Evolutionary conservation across 2,113 vertebrate genomes (phyloP).

Genomic region (Proterorhinus semilunaris): DNA sequence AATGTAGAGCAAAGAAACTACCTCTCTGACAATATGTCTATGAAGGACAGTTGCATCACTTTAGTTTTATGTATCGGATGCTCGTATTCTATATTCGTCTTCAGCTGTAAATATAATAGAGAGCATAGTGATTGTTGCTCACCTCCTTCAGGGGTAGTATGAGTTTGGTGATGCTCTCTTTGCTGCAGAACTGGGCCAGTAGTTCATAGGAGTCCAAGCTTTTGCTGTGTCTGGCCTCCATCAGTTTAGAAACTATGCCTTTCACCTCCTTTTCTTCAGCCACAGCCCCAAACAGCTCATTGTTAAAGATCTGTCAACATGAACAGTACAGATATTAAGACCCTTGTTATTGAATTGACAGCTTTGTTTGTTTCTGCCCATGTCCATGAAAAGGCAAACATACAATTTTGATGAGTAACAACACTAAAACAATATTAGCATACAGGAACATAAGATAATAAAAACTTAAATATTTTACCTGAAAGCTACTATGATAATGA

Average conservation of each 20-base stretch:
- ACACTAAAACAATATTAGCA: no score
- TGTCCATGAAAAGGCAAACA: no score
- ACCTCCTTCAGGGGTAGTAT: constrained; percentile 95
- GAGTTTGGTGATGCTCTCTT: constrained; percentile 83
- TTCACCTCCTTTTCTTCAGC: constrained; percentile 96
- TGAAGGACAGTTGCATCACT: no score
- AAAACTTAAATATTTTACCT: not conserved
- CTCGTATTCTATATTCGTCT: no score
- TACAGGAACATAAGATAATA: no score
- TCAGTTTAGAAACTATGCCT: constrained; percentile 92
- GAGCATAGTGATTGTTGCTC: constrained; percentile 37
- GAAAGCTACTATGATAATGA: not conserved
- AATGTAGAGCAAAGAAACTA: no score
- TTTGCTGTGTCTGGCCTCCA: constrained; percentile 96
- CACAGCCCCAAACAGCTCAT: constrained; percentile 88
- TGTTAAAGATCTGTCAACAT: constrained; percentile 87
- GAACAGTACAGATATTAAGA: rapidly evolving
- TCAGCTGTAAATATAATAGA: no score
- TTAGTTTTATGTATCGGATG: no score
- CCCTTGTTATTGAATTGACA: no score
- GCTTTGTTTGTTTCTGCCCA: no score
- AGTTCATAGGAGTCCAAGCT: constrained; percentile 94
- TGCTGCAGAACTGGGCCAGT: constrained; percentile 87
- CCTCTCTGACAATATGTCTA: no score
- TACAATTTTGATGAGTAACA: no score